Percentiles rank a stretch among this genome's conserved stretches.
Evolutionary conservation across 2,888 invertebrate species (phyloP).

Genomic region (Argyresthia goedartella): DNA sequence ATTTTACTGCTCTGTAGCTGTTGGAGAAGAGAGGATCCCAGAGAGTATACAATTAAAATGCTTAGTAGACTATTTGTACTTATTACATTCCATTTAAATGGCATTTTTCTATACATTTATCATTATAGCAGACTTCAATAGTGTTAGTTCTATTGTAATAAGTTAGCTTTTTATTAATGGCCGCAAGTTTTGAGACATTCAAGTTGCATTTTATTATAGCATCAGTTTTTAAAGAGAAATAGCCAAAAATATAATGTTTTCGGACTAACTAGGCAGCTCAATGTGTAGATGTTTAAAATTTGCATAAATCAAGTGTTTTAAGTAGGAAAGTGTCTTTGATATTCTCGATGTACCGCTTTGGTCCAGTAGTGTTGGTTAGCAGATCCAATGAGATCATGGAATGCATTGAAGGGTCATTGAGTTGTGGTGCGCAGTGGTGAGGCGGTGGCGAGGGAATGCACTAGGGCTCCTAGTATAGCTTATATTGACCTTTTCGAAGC

Average conservation of each 20-base stretch:
- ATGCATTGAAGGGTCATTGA: not conserved
- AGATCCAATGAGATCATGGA: not conserved
- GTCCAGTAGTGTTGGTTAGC: conserved; percentile 48
- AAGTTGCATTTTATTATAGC: conserved; percentile 46
- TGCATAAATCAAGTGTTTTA: conserved; percentile 44
- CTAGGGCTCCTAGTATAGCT: conserved; percentile 61
- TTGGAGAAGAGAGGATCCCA: not conserved
- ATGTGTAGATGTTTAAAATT: conserved; percentile 47
- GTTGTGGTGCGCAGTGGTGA: conserved; percentile 25
- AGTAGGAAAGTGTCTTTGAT: conserved; percentile 62
- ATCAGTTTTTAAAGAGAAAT: conserved; percentile 25
- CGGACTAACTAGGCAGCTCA: conserved; percentile 63
- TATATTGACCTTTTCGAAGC: conserved; percentile 42
- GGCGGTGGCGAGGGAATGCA: conserved; percentile 35
- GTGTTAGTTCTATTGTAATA: conserved; percentile 29
- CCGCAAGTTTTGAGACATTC: conserved; percentile 33
- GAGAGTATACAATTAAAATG: conserved; percentile 15
- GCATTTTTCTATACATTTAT: conserved; percentile 40
- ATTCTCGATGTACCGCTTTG: conserved; percentile 61
- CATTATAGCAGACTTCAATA: conserved; percentile 37
- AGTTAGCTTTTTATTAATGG: conserved; percentile 44
- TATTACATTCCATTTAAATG: conserved; percentile 59
- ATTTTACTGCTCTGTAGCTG: not conserved
- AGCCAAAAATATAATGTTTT: conserved; percentile 29
- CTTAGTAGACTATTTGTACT: conserved; percentile 62